A percentile compares a stretch with the other conserved stretches of the same genome.
These are phyloP conservation scores for Pangasius mekongensis DNA, from an alignment of 2,797 vertebrate genomes.

Conservation along the genomic window DNA sequence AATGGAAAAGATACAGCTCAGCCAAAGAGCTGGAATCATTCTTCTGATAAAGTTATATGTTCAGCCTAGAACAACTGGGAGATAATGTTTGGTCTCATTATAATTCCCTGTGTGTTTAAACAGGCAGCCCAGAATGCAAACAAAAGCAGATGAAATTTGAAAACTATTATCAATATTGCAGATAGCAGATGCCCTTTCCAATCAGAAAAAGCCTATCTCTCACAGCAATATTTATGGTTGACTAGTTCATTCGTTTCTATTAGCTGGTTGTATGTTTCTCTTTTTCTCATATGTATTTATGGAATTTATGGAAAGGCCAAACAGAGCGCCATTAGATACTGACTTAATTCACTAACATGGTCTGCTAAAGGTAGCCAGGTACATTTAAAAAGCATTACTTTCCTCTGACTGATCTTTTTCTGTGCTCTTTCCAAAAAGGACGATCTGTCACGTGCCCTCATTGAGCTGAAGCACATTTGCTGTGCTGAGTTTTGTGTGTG, in stretches of 20 bases:
- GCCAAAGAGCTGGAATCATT: constrained; percentile 99
- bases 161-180: constrained; percentile 99
- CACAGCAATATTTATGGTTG: constrained; percentile 98
- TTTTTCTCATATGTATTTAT: constrained; percentile 82
- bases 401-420: constrained; percentile 74
- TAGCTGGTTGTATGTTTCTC: constrained; percentile 93
- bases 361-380: constrained; percentile 72
- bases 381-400: constrained; percentile 80
- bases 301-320: constrained; percentile 85
- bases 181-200: constrained; percentile 99
- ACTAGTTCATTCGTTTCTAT: constrained; percentile 99
- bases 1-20: constrained; percentile 98
- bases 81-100: constrained; percentile 99
- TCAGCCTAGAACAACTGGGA: constrained; percentile 97
- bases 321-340: constrained; percentile 81
- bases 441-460: constrained; percentile 68
- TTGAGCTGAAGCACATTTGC: constrained; percentile 65
- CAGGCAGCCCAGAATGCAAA: constrained; percentile 99
- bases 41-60: constrained; percentile 99
- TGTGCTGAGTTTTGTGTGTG: constrained; percentile 36
- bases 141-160: constrained; percentile 99
- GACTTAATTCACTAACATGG: constrained; percentile 75
- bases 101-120: constrained; percentile 99
- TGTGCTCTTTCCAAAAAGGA: constrained; percentile 66
- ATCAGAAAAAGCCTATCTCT: constrained; percentile 99